phyloP scores from a whole-genome alignment of 2,797 vertebrate species.

The Liparis tanakae region DNA sequence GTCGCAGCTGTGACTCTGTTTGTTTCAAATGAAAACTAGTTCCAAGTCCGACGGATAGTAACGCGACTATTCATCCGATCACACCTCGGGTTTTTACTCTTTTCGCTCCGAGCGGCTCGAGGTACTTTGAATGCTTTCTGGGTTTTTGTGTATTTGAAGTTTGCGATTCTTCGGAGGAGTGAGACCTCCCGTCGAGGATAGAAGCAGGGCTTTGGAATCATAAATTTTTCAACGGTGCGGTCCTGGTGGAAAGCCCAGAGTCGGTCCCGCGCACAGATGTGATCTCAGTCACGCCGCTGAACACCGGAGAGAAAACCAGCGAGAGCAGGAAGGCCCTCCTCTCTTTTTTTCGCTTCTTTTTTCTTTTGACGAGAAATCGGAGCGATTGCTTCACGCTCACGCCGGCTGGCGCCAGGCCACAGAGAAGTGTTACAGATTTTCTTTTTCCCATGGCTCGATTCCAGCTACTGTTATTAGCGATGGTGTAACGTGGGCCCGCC shows the following conservation, averaged over 20 bases:
- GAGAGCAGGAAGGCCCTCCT: conserved; percentile 19
- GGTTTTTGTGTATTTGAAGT: not conserved
- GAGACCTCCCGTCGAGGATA: not conserved
- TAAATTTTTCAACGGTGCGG: not conserved
- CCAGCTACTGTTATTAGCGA: conserved; percentile 70
- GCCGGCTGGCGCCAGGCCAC: conserved; percentile 46
- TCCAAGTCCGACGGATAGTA: conserved; percentile 11
- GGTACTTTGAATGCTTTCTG: not conserved
- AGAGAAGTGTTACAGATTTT: conserved; percentile 68
- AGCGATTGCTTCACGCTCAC: conserved; percentile 54
- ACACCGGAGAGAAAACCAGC: conserved; percentile 22
- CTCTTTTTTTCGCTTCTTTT: conserved; percentile 11
- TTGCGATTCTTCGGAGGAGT: not conserved
- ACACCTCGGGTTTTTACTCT: not conserved
- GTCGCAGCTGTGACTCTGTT: conserved; percentile 6
- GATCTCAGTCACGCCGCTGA: not conserved
- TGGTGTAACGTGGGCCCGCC: conserved; percentile 65
- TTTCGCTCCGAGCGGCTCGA: not conserved
- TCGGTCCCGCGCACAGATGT: not conserved
- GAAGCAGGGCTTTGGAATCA: not conserved
- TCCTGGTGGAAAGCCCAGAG: not conserved
- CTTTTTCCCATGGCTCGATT: conserved; percentile 76
- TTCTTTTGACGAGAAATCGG: conserved; percentile 44
- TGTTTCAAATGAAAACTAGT: conserved; percentile 28
- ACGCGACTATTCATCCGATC: conserved; percentile 7